Evolutionary conservation across 2,888 invertebrate genomes (phyloP).

Genomic region (Ormyrus rosae): DNA sequence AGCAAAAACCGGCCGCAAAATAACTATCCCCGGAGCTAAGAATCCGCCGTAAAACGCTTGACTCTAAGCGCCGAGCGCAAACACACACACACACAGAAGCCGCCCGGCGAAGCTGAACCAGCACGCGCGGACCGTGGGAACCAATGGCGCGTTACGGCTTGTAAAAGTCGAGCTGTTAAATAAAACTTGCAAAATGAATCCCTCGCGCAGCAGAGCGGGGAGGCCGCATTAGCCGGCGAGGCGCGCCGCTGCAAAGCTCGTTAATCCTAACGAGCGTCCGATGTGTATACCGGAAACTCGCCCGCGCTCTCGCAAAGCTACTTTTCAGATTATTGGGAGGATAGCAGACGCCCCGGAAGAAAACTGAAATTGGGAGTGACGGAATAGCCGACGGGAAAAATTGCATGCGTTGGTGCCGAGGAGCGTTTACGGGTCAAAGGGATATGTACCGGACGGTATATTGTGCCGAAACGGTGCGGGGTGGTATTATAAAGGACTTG

Average conservation of each 20-base stretch:
- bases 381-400: too few relatives aligned
- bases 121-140: constrained; percentile 9
- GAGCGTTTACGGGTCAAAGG: too few relatives aligned
- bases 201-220: neutral
- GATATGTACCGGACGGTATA: too few relatives aligned
- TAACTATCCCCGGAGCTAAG: too few relatives aligned
- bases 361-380: neutral
- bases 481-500: too few relatives aligned
- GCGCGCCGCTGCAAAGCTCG: constrained; percentile 26
- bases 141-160: constrained; percentile 44
- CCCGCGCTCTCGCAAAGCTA: neutral
- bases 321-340: constrained; percentile 27
- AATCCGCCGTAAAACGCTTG: neutral
- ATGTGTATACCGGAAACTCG: constrained; percentile 10
- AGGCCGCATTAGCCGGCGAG: neutral
- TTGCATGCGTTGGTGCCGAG: too few relatives aligned
- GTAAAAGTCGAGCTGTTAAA: constrained; percentile 58
- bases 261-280: constrained; percentile 55
- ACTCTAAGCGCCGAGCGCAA: neutral
- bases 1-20: too few relatives aligned
- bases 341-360: neutral
- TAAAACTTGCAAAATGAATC: constrained; percentile 57
- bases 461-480: too few relatives aligned
- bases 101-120: neutral
- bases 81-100: neutral